phyloP scores from a whole-genome alignment of 30 jellyfish, hydroid and myxozoan genomes.

The Catostylus mosaicus region DNA sequence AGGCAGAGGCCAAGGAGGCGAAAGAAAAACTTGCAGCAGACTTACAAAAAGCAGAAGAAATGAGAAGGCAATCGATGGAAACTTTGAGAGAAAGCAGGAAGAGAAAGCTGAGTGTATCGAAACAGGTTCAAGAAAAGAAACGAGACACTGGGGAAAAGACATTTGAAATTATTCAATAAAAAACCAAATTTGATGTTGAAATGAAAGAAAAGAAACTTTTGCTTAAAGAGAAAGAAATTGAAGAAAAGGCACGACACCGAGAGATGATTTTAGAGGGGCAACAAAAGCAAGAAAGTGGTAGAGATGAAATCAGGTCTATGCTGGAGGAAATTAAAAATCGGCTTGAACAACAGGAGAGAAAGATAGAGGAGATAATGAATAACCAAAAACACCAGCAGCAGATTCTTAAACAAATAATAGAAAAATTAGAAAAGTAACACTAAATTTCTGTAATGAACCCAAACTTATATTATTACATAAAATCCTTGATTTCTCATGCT shows the following conservation, averaged over 20 bases:
- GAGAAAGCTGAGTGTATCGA: neutral
- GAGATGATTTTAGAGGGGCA: slow-evolving; percentile 3
- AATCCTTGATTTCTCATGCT: neutral
- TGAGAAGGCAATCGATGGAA: slow-evolving; percentile 8
- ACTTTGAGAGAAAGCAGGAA: slow-evolving; percentile 40
- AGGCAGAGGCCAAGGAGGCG: slow-evolving; percentile 23
- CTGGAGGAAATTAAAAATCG: neutral
- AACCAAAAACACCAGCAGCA: neutral
- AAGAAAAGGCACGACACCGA: slow-evolving; percentile 26
- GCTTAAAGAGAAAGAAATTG: neutral
- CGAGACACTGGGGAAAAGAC: slow-evolving; percentile 1
- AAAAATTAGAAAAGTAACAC: neutral
- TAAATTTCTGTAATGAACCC: neutral
- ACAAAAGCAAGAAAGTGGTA: neutral
- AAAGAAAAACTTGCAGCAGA: slow-evolving; percentile 20
- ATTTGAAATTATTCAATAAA: neutral
- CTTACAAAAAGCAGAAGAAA: slow-evolving; percentile 22
- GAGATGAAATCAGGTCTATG: neutral
- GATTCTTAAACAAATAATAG: neutral
- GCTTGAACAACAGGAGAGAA: neutral
- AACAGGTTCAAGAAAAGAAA: neutral
- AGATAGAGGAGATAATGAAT: slow-evolving; percentile 2
- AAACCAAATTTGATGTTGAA: slow-evolving; percentile 7
- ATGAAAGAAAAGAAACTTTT: slow-evolving; percentile 1
- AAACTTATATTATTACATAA: neutral